Conservation (phyloP, 2,888 invertebrate genomes). For the Osmoderma eremita region DNA sequence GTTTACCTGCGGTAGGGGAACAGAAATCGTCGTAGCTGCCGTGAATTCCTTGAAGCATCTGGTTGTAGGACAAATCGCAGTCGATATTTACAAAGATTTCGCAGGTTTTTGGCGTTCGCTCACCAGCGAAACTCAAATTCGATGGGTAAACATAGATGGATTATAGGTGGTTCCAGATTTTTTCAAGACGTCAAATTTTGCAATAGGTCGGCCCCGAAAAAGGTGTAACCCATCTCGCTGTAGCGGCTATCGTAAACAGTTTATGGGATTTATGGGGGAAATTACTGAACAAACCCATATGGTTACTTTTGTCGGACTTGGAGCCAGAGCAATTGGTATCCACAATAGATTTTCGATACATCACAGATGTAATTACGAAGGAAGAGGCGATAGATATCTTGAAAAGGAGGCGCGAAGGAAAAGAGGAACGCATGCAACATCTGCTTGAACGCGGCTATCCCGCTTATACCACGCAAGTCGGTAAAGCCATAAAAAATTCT, state of each 20-base stretch:
- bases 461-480: conserved; percentile 88
- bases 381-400: conserved; percentile 82
- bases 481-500: conserved; percentile 60
- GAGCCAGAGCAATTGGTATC: conserved; percentile 86
- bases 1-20: conserved; percentile 90
- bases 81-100: conserved; percentile 81
- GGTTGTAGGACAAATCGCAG: conserved; percentile 74
- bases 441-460: conserved; percentile 79
- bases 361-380: conserved; percentile 83
- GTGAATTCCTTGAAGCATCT: conserved; percentile 76
- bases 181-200: background rate
- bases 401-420: conserved; percentile 68
- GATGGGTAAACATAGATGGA: conserved; percentile 79
- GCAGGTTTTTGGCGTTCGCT: conserved; percentile 81
- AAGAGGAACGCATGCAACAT: conserved; percentile 71
- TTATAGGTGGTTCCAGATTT: background rate
- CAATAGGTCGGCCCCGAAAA: conserved; percentile 88
- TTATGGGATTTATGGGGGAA: conserved; percentile 94
- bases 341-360: conserved; percentile 86
- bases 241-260: conserved; percentile 88
- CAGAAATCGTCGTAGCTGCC: conserved; percentile 84
- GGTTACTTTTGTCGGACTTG: conserved; percentile 86
- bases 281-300: conserved; percentile 84
- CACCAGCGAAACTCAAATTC: conserved; percentile 87
- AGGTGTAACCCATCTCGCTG: conserved; percentile 88